Evolutionary conservation across 2,797 vertebrate genomes (phyloP), one percentile per base, ranked within the genome.

Genomic region (Anas bahamensis): DNA sequence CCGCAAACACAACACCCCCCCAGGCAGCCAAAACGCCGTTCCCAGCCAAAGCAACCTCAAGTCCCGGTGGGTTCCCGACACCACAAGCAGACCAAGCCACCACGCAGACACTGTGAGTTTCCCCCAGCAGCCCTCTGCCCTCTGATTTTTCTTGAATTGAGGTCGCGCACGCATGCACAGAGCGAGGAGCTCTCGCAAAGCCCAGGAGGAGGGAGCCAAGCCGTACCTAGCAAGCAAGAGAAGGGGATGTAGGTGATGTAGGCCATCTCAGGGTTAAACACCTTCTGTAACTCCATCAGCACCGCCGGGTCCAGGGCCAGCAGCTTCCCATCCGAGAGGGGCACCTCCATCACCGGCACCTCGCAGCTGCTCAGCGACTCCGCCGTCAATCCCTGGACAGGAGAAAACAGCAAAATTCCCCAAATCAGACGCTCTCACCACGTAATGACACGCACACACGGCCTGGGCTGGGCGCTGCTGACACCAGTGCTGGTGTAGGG

Each of bases 251-350:
- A 99, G 86, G 99, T 99, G 59, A 98, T 98, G 87, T 99, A 99
- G 2, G 99, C 99, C 99, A 99, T 99, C 97, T 99, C 99, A 7
- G 99, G 95, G 94, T 98, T 99, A 96, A 99, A 99, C 56, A 99
- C 99, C 52, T 98, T 98, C 97, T 99, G 98, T 89, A 99, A 98
- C 95, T 99, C 99, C 29, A 99, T 97, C 90, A 99, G 93, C 52
- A 99, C 97, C 0, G 95, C 93, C 5, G 98, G 96, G 95, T 99
- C 99, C 88, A 98, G 98, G 1, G 97, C 97, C 73, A 97, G 96
- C 76, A 94, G 96, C 17, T 95, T 97, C 73, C 98, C 98, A 19
- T 98, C 98, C 0, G 97, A 97, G 74, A 98, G 98, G 70, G 94
- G 95, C 42, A 98, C 93, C 83, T 98, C 98, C 88, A 98, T 97